Base-by-base conservation (phyloP, 2,113 vertebrate genomes). In the Coregonus clupeaformis region DNA sequence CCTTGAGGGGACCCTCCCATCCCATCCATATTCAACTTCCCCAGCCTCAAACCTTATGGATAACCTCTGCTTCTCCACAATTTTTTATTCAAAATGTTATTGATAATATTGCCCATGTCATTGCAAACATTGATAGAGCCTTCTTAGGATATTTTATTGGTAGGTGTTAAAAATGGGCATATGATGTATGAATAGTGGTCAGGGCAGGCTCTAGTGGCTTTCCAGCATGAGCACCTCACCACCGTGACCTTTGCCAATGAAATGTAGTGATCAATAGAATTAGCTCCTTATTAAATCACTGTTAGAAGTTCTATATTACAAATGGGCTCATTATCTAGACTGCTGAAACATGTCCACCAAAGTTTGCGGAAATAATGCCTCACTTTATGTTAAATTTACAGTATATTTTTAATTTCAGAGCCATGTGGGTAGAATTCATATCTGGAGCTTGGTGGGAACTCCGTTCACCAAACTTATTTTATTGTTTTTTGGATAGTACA, bases 171-270 rank as follows among this genome's bases (percentile, higher is more conserved):
- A 57, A 72, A 73, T 75, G 42, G 29, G 9, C 47, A 49, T n/a
- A 47, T 13, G 47, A 30, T 73, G 65, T 70, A 20, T 69, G 67
- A 70, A 66, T 3, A 7, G 60, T 76, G 77, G 24, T 65, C 47
- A 1, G 45, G 66, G 68, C 68, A 68, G 55, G 55, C 22, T 63
- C 55, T 70, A 47, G 47, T 79, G 49, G 68, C 55, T 68, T 70
- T 57, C 73, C 20, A 72, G 64, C 25, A 49, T 57, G 72, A 62
- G 29, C 69, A 65, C 55, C 62, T 60, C 24, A 52, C 49, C 29
- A 29, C 70, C 52, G 68, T 77, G 79, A 81, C 76, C 79, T 84
- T 76, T 81, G 76, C 64, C 76, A 78, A 78, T 78, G 73, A 78
- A 76, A 36, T 60, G 66, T 68, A 78, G 73, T 81, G 76, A 84